phyloP scores from a whole-genome alignment of 2,888 invertebrate genomes.

The Zeuzera pyrina region DNA sequence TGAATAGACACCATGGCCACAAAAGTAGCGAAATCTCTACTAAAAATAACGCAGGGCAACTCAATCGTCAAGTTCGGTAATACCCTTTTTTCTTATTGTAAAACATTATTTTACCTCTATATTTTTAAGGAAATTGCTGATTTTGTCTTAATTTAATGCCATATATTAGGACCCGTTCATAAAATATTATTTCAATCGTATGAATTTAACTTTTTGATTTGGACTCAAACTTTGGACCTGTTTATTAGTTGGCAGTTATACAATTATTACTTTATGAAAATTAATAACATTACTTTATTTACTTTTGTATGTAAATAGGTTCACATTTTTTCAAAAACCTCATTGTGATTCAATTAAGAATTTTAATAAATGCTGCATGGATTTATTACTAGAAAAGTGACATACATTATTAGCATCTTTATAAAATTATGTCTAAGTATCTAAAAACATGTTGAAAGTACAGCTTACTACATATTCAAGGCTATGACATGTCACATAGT shows the following conservation, averaged over 20 bases:
- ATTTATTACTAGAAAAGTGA: too few species aligned
- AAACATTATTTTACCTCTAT: slow-evolving; percentile 6
- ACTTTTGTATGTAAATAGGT: too few species aligned
- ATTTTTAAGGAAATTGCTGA: slow-evolving; percentile 3
- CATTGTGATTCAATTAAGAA: too few species aligned
- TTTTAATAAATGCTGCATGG: too few species aligned
- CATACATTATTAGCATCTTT: too few species aligned
- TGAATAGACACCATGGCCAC: slow-evolving; percentile 47
- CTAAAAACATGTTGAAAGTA: too few species aligned
- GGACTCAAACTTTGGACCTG: slow-evolving; percentile 47
- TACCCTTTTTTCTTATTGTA: slow-evolving; percentile 10
- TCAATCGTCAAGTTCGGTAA: slow-evolving; percentile 60
- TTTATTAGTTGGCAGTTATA: slow-evolving; percentile 34
- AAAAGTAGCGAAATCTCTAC: slow-evolving; percentile 55
- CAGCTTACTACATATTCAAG: too few species aligned
- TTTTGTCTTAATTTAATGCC: neutral
- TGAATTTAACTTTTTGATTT: slow-evolving; percentile 3
- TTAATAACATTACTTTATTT: neutral
- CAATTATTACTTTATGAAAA: slow-evolving; percentile 17
- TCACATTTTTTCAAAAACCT: too few species aligned
- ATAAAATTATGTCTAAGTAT: too few species aligned
- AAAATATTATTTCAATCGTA: too few species aligned
- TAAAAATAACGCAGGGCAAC: slow-evolving; percentile 47
- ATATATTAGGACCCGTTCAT: neutral
- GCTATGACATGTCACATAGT: too few species aligned